Evolutionary conservation across 2,113 vertebrate species (phyloP), one percentile per base, ranked within the genome.

Genomic region (Tragelaphus strepsiceros): DNA sequence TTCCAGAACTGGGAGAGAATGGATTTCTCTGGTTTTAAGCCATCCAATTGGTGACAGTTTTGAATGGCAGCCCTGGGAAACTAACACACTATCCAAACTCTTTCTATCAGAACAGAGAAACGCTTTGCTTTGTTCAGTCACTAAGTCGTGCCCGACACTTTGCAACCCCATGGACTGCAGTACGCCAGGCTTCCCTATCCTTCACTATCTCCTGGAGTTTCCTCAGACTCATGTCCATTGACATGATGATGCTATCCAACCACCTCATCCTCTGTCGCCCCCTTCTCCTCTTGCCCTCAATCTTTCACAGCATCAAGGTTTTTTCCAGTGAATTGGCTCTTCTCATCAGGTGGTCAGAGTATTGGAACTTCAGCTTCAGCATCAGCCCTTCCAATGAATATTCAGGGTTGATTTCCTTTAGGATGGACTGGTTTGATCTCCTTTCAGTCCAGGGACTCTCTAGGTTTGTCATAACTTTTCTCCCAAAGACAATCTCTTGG

Each of bases 71-170:
- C n/a, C 32, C 35, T 13, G 9, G 5, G 53, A 95, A 8, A 10
- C 17, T 0, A 11, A 13, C 0, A 3, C 22, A 0, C 15, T 3
- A 1, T 19, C 16, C 19, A 24, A 6, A 26, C 30, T 10, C 53
- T 14, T 15, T 10, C n/a, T 26, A 3, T 39, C 54, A 4, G 19
- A 77, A 24, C 1, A 2, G 6, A 46, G 51, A 74, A 16, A 67
- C 35, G 2, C 10, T 24, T 7, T 43, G 22, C 24, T 11, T 43
- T 8, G 71, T 15, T 77, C 11, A 43, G 39, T 26, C 71, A 26
- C 39, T 77, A 77, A 74, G 35, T 39, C 67, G 39, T 2, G 12
- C 26, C 39, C 3, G 1, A 26, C 6, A 43, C 12, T 35, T 39
- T 77, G 71, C 0, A 6, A 26, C 22, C 71, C 71, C 22, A 26